Evolutionary conservation across 2,888 invertebrate species (phyloP).

Genomic region (Aleiodes testaceus): DNA sequence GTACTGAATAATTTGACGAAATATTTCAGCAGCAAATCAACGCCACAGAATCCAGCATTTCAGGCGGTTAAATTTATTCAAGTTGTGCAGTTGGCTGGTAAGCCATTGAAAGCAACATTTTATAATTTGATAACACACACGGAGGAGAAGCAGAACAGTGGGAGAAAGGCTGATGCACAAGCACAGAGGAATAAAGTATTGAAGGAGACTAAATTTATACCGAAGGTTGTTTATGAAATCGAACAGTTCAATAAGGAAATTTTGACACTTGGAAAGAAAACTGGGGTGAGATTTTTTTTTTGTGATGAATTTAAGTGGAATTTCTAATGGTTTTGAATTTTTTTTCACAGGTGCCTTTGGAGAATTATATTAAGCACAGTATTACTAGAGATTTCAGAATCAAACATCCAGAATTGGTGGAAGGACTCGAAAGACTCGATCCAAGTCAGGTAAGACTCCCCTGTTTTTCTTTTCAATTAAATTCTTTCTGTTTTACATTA

Average conservation of each 20-base stretch:
- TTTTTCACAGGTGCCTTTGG: slow-evolving; percentile 61
- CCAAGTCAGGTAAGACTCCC: slow-evolving; percentile 60
- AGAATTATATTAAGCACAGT: slow-evolving; percentile 77
- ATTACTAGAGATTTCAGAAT: slow-evolving; percentile 80
- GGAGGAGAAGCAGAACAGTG: slow-evolving; percentile 69
- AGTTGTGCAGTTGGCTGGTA: slow-evolving; percentile 75
- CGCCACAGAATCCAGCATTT: slow-evolving; percentile 73
- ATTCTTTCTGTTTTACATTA: too few species aligned
- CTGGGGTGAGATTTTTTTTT: slow-evolving; percentile 72
- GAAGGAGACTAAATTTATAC: slow-evolving; percentile 78
- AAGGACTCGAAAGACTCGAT: slow-evolving; percentile 74
- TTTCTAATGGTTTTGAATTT: slow-evolving; percentile 30
- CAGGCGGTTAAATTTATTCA: slow-evolving; percentile 72
- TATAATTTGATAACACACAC: slow-evolving; percentile 77
- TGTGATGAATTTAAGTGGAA: slow-evolving; percentile 11
- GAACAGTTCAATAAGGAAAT: slow-evolving; percentile 79
- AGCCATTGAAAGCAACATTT: slow-evolving; percentile 75
- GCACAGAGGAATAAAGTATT: slow-evolving; percentile 75
- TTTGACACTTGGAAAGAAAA: slow-evolving; percentile 77
- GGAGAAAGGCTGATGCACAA: slow-evolving; percentile 70
- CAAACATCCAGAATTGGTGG: slow-evolving; percentile 74
- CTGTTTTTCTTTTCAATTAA: too few species aligned
- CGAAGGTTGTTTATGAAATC: slow-evolving; percentile 78
- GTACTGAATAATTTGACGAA: slow-evolving; percentile 76
- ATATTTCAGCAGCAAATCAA: slow-evolving; percentile 76